Base-by-base conservation (phyloP, 2,797 vertebrate species). In the Coregonus ussuriensis region DNA sequence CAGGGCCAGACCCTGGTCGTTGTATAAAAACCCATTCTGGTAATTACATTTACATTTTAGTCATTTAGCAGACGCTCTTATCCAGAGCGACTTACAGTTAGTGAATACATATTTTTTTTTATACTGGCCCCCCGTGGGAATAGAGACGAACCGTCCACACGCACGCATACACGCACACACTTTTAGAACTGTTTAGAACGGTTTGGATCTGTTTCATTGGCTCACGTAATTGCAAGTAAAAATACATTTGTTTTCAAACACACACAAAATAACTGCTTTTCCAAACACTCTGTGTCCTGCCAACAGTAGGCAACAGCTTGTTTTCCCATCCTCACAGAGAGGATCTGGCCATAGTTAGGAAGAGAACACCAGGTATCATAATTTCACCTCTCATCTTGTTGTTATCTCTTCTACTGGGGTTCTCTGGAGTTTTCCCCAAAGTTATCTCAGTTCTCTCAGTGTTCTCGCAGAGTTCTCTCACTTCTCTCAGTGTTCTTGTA, bases 271-370 rank as follows among this genome's bases (percentile, higher is more conserved):
- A 83, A 80, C 80, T 80, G 77, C 81, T 77, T 81, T 86, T 88
- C 83, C 82, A 87, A 85, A 87, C 78, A 37, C 53, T 56, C 0
- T 18, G 53, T 81, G 84, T 78, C 71, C 77, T 76, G 84, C 82
- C 83, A 86, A 84, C 84, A 85, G 86, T 84, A 88, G 87, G 87
- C 86, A 88, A 86, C 87, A 91, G 88, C 86, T 91, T 88, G 35
- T 86, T 82, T 85, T 83, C 76, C 6, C 85, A 83, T 88, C 16
- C 53, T 79, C 80, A 72, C 83, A 70, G 75, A 74, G 65, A 71
- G 70, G 74, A 82, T 74, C 63, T 5, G 81, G 6, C 85, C 81
- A 71, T 71, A 33, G 52, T 37, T 29, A 88, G 81, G 84, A 81
- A 77, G 4, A 79, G 76, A 78, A 82, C 47, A 33, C 77, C 70